Base-by-base conservation (phyloP, 2,113 vertebrate species). In the Hydrolagus affinis region DNA sequence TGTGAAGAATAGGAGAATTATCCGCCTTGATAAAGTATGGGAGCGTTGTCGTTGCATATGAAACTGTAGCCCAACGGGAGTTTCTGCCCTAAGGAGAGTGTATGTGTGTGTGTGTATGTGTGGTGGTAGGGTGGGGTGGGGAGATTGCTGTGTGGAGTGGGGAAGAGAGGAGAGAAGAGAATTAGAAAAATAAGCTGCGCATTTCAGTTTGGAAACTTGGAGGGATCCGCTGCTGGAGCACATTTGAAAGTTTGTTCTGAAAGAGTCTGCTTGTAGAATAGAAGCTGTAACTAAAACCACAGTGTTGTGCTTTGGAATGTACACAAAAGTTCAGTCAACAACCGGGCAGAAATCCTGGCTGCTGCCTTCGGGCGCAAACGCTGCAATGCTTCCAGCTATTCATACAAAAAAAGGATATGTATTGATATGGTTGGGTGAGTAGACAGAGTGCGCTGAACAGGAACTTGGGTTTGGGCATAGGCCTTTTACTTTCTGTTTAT, bases 301-400 rank as follows among this genome's bases (percentile, higher is more conserved):
- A 83, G 78, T 83, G 78, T 83, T 64, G 78, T 30, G 66, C 78
- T 21, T 30, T 83, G 78, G 62, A 83, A 83, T 83, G 28, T 68
- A 83, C 15, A 68, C 62, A 83, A 66, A n/a, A 83, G 78, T 83
- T 83, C 23, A 32, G 78, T 83, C 78, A 83, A 83, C 78, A 83
- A 66, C 28, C 59, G 32, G 25, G 28, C 78, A 66, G 62, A 66
- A 83, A 83, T 83, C 78, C 78, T 83, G 78, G 60, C 78, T 83
- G 66, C 78, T 11, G 19, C 15, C 78, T 83, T 30, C 25, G 30
- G 25, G 56, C 76, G 76, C 23, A 78, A 78, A 66, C 62, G 32
- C 78, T 83, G 66, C 62, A 32, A 44, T 21, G 78, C 17, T 83
- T 83, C 78, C 62, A 83, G 78, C 78, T 83, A 83, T 83, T 83